These are phyloP conservation scores for Drymodes brunneopygia DNA, from an alignment of 2,113 vertebrate species.

Conservation along the genomic window DNA sequence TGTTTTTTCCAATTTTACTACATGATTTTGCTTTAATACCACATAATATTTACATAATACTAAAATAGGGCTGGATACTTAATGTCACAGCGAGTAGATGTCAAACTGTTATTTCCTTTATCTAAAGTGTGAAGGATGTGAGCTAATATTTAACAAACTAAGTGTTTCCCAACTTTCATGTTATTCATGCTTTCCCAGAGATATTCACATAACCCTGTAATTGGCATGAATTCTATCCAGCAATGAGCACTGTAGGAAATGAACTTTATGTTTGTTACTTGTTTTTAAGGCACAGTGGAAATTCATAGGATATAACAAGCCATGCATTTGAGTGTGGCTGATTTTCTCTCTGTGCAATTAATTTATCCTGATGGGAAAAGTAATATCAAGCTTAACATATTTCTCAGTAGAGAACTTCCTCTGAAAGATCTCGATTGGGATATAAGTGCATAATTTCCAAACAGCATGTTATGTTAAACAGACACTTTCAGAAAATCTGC, in stretches of 20 bases:
- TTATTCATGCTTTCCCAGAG: not conserved
- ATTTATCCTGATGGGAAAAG: conserved; percentile 11
- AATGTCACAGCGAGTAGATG: not conserved
- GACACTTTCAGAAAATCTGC: not conserved
- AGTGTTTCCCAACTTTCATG: not conserved
- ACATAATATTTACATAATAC: not conserved
- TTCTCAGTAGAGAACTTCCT: not conserved
- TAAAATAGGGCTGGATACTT: not conserved
- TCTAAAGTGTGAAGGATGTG: not conserved
- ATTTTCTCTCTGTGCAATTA: conserved; percentile 6
- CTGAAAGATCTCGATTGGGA: not conserved
- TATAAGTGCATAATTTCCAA: not conserved
- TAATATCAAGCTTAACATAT: not conserved
- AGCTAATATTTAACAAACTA: not conserved
- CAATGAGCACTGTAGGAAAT: not conserved
- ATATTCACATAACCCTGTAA: not conserved
- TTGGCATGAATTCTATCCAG: not conserved
- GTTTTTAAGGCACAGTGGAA: conserved; percentile 9
- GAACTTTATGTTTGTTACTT: not conserved
- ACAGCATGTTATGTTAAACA: not conserved
- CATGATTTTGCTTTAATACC: not conserved
- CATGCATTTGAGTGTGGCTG: not conserved
- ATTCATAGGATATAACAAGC: conserved; percentile 13
- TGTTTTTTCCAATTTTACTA: not conserved
- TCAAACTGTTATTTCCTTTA: not conserved